A percentile compares a stretch with the other conserved stretches of the same genome.
phyloP scores from a whole-genome alignment of 2,113 vertebrate species.

The Caranx ignobilis region DNA sequence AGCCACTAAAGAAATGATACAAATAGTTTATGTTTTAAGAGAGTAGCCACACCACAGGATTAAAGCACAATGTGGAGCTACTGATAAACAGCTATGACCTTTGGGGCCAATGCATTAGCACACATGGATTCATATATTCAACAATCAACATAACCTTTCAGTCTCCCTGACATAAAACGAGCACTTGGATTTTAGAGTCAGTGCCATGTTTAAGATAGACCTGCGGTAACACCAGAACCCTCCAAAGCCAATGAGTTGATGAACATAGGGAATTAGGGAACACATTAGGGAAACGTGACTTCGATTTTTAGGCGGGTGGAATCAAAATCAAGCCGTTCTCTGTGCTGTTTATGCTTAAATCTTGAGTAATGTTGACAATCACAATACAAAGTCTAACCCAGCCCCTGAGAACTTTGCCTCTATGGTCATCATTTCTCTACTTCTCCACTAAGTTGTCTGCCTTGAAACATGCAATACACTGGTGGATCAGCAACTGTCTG shows the following conservation, averaged over 20 bases:
- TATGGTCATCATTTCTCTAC: conserved; percentile 26
- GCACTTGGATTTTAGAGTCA: neutral
- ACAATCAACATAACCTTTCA: neutral
- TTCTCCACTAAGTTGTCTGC: neutral
- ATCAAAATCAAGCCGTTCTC: neutral
- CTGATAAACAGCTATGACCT: neutral
- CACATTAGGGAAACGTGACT: neutral
- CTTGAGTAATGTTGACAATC: conserved; percentile 7
- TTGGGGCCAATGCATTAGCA: neutral
- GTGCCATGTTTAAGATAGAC: neutral
- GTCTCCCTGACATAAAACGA: neutral
- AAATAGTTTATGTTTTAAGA: neutral
- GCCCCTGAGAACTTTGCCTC: conserved; percentile 3
- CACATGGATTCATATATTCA: neutral
- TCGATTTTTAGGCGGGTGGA: conserved; percentile 1
- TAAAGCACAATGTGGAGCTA: neutral
- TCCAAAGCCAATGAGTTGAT: neutral
- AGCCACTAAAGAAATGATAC: neutral
- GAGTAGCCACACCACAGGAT: neutral
- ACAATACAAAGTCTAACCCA: neutral
- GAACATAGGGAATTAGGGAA: neutral
- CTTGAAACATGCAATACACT: neutral
- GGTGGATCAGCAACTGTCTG: conserved; percentile 6
- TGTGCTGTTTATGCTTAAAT: neutral
- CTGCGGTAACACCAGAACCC: neutral